Evolutionary conservation across 2,888 invertebrate genomes (phyloP), one percentile per base, ranked within the genome.

Genomic region (Bursaphelenchus okinawaensis): DNA sequence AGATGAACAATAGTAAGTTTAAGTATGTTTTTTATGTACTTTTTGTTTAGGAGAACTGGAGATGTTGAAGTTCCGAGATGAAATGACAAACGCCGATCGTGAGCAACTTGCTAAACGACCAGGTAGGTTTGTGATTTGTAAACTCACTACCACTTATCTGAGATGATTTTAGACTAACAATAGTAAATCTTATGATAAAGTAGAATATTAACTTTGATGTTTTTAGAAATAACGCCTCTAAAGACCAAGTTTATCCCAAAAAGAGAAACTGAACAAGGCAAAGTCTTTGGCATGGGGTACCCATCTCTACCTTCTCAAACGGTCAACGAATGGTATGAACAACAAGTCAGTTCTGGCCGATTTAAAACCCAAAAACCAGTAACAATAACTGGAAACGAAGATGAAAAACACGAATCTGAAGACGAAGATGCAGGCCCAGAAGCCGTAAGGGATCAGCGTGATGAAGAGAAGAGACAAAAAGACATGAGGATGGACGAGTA

Each of bases 281-380:
- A 91, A 55, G 91, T 96, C 12, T 93, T 88, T 85, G 98, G 96
- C 0, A 87, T 89, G 40, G 96, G 96, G 0, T 98, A 98, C 86
- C 96, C 96, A 0, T 89, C 92, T 75, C 83, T 94, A 62, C 94
- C 96, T 1, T 88, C 91, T 0, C 87, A 93, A 87, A 92, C 93
- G 0, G 91, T 98, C 0, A 90, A 93, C 80, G 95, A 98, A 85
- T 94, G 94, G 86, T 95, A 93, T 83, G 90, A 93, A 65, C 88
- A 93, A 82, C 87, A 91, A 68, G 89, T 90, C 0, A 85, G 86
- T 63, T 90, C 90, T 52, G 91, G 91, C 1, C 56, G 55, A 7
- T 75, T 72, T 27, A 74, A 63, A 19, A 19, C 55, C 31, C 28
- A 40, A 1, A 27, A 62, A 27, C 62, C 62, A 20, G 27, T 52